Evolutionary conservation across 1,140 invertebrate genomes (phyloP), one percentile per base, ranked within the genome.

Genomic region (Lordiphosa stackelbergi): DNA sequence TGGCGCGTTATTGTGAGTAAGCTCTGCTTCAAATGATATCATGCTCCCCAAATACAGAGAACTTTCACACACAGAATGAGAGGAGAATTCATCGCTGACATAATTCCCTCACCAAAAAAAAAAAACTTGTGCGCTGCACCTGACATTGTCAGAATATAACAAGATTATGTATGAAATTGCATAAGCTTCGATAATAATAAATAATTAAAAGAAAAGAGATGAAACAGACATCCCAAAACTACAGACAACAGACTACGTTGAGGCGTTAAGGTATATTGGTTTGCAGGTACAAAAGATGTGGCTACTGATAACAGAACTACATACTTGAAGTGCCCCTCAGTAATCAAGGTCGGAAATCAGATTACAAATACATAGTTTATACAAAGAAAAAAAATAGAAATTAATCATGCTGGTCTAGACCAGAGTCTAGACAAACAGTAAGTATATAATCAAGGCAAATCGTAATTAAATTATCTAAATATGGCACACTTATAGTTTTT

Each of bases 11-110:
- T 52, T 68, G 55, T 81, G 75, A 83, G 63, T 81, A 71, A 81
- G 75, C 77, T 83, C 16, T 61, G 77, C 72, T 83, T 83, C 42
- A 68, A 71, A 72, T 81, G 75, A 81, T 81, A 81, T 81, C 75
- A 81, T 65, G 42, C 57, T 35, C 34, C 36, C 58, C 38, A 52
- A 55, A 42, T 11, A 53, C 11, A 37, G 4, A 62, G 31, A 16
- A 53, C 43, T 56, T 34, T 16, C 11, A 49, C 37, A 10, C 3
- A 38, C 11, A 12, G 42, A 49, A 38, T 37, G 35, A 49, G 22
- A 11, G 31, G 22, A 11, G 31, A 49, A 35, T n/a, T 41, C 7
- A 10, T 6, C 11, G 58, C 70, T 81, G 75, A 79, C 75, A 79
- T 75, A 81, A 83, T 79, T 69, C 53, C 12, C 37, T 66, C 49